Base-by-base conservation (phyloP, 2,888 invertebrate genomes). In the Cantharis rustica region DNA sequence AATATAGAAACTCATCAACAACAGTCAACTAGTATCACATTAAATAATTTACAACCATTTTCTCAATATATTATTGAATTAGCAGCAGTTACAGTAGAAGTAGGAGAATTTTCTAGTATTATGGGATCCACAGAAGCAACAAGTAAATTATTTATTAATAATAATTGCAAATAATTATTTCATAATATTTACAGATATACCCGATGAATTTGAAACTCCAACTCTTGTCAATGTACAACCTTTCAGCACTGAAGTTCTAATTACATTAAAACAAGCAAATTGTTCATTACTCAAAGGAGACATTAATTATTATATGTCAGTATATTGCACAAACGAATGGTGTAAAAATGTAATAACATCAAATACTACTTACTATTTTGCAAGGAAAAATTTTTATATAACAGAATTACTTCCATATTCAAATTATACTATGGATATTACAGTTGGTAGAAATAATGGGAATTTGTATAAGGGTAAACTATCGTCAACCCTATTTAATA, bases 371-470 rank as follows among this genome's bases (percentile, higher is more conserved):
- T 16, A 20, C 16, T 9, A 11, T 13, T 17, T 4, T 64, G 7
- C 64, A 13, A 13, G 7, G 4, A 1, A 64, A 13, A 4, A n/a
- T 16, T 66, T 69, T 20, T 15, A 16, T 16, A 15, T 80, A 1
- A 9, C 11, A 4, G n/a, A 71, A 10, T 23, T 83, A 15, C 10
- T 68, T 11, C 78, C 83, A 10, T 82, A 79, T 66, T 76, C 80
- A 2, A 78, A 78, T 15, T 83, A 83, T 63, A 72, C 16, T 10
- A 31, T 79, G 7, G 16, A 17, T 2, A 61, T 75, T 10, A 68
- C 68, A 62, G 27, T 71, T 17, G 61, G 68, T 7, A 70, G 78
- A 17, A 23, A 0, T n/a, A 71, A 74, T 61, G 75, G 63, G 66
- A 75, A 69, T 61, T 31, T 75, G 47, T 73, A 64, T 16, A 61